Percentiles rank a stretch among this genome's conserved stretches.
phyloP scores from a whole-genome alignment of 92 coral and sea anemone species.

The Siderastrea radians region DNA sequence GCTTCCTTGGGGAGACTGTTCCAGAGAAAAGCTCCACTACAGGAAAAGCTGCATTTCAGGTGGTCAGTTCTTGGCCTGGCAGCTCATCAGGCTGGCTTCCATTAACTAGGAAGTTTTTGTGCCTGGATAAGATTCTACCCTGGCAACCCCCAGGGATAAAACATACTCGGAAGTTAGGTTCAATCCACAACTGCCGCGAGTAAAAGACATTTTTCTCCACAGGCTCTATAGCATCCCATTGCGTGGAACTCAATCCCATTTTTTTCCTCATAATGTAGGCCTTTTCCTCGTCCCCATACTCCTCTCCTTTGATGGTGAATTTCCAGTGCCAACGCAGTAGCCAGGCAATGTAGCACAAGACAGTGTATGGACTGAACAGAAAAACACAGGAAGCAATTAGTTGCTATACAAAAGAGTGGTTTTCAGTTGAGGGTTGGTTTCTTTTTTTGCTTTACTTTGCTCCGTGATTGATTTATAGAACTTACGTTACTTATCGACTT shows the following conservation, averaged over 20 bases:
- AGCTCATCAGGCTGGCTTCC: no score
- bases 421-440: no score
- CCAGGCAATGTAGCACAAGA: constrained; percentile 85
- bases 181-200: constrained; percentile 87
- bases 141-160: no score
- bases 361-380: constrained; percentile 83
- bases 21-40: no score
- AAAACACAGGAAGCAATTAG: background rate
- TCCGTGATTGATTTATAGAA: no score
- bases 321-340: constrained; percentile 95
- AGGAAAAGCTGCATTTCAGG: no score
- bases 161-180: constrained; percentile 81
- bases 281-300: constrained; percentile 92
- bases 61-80: no score
- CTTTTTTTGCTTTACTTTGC: no score
- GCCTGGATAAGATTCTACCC: no score
- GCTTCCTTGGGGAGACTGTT: no score
- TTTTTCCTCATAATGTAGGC: constrained; percentile 82
- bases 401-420: background rate
- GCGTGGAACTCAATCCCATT: constrained; percentile 76
- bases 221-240: constrained; percentile 92
- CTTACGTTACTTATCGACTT: no score
- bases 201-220: constrained; percentile 73
- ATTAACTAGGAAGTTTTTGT: no score
- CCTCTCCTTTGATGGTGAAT: constrained; percentile 81